Base-by-base conservation (phyloP, 1,140 invertebrate species). In the Sarcophaga peregrina region DNA sequence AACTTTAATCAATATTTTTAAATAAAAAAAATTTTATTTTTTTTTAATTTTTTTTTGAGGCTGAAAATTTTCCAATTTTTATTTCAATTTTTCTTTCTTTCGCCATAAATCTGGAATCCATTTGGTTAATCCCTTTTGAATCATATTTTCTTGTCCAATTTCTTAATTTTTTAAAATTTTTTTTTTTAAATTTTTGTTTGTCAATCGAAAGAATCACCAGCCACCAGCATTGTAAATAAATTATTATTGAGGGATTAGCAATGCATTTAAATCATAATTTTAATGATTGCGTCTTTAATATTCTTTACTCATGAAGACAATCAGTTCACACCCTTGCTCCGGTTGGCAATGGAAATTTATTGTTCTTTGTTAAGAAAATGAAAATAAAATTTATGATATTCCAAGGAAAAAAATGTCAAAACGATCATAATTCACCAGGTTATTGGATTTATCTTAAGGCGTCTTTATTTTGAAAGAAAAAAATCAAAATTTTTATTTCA, bases 191-290 rank as follows among this genome's bases (percentile, higher is more conserved):
- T 4, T 37, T 37, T 37, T 37, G 25, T 37, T 37, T 4, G 4
- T 37, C 25, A 37, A 37, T 37, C 25, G 25, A 37, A 37, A 37
- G 4, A 37, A 37, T 37, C 1, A 37, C 25, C 25, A 37, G 25
- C n/a, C n/a, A n/a, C n/a, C n/a, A n/a, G 25, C 25, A 37, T 37
- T 37, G 25, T 37, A 37, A 20, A 68, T 68, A 68, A 68, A 68
- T 68, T 68, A 68, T 68, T 68, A 68, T 68, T 68, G 62, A 68
- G 62, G 62, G 62, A 68, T 68, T 68, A 68, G 20, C 17, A 68
- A 68, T 8, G 8, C 17, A 68, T 68, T 68, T 68, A 68, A 68
- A 68, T 68, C 62, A 68, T 68, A 68, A 68, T 68, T 68, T 68
- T 68, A 20, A 20, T 68, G 8, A 4, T 37, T 37, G 25, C n/a